Base-by-base conservation (phyloP, 2,797 vertebrate species). In the Gymnocypris eckloni region DNA sequence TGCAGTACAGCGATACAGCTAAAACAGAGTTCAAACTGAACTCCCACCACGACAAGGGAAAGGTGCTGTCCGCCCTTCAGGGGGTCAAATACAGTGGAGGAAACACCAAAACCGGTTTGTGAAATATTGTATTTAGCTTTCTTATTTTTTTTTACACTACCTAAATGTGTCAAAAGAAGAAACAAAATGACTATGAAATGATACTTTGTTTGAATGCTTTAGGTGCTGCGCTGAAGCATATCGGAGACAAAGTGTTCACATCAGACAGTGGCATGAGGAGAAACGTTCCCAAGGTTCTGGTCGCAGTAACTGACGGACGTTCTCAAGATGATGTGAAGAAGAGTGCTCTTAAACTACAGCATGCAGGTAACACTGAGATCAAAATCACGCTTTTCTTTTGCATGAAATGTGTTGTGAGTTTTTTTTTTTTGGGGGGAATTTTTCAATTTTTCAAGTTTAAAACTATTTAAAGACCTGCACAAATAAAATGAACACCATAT, bases 291-390 rank as follows among this genome's bases (percentile, higher is more conserved):
- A 99, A 99, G 92, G 97, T 99, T 83, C 94, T 99, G 59, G 98
- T 99, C 82, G 98, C 99, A 37, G 98, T 99, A 89, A 99, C 98
- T 1, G 98, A 99, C 3, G 98, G 98, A 84, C 96, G 98, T 70
- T 99, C 98, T 66, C 98, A 99, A 93, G 98, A 99, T 59, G 98
- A 99, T 0, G 97, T 99, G 87, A 98, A 97, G 94, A 98, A 99
- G 93, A 97, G 95, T 0, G 98, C 98, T 2, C 91, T 96, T 0
- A 92, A 96, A 89, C 96, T 99, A 89, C 98, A 98, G 90, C 97
- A 98, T 48, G 94, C 98, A 39, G 98, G 98, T 99, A 93, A 91
- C 94, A 88, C n/a, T 59, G 48, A 39, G 50, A 12, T 1, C 22
- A 6, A 80, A 43, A 16, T 8, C 7, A 45, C 12, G 0, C 22